phyloP scores from a whole-genome alignment of 2,888 invertebrate genomes.

The Myopa testacea region DNA sequence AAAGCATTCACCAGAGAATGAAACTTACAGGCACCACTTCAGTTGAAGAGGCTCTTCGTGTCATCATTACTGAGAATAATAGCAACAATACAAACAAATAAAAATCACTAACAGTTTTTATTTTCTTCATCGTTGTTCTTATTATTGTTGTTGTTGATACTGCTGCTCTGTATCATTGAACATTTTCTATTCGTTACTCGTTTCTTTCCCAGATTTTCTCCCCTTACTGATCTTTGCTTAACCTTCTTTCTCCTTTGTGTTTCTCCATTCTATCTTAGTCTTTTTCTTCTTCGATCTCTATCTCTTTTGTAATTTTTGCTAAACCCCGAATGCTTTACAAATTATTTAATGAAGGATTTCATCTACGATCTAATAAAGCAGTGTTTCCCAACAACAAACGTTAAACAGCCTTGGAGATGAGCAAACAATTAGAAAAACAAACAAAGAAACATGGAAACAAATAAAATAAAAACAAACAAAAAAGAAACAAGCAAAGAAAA shows the following conservation, averaged over 20 bases:
- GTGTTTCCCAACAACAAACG: slow-evolving; percentile 16
- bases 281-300: not conserved
- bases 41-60: not conserved
- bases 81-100: not conserved
- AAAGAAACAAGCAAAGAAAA: slow-evolving; percentile 29
- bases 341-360: not conserved
- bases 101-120: not conserved
- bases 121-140: not conserved
- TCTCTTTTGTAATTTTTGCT: not conserved
- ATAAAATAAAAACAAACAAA: slow-evolving; percentile 1
- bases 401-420: not conserved
- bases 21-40: too few relatives aligned
- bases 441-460: not conserved
- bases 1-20: too few relatives aligned
- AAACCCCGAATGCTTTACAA: not conserved
- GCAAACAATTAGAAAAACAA: not conserved
- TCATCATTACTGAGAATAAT: not conserved
- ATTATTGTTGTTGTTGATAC: not conserved
- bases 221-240: not conserved
- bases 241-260: too few relatives aligned
- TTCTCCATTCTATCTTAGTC: too few relatives aligned
- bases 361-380: slow-evolving; percentile 25
- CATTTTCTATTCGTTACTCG: not conserved
- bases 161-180: not conserved
- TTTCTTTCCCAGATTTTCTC: not conserved